Evolutionary conservation across 2,797 vertebrate genomes (phyloP).

Genomic region (Rachycentron canadum): DNA sequence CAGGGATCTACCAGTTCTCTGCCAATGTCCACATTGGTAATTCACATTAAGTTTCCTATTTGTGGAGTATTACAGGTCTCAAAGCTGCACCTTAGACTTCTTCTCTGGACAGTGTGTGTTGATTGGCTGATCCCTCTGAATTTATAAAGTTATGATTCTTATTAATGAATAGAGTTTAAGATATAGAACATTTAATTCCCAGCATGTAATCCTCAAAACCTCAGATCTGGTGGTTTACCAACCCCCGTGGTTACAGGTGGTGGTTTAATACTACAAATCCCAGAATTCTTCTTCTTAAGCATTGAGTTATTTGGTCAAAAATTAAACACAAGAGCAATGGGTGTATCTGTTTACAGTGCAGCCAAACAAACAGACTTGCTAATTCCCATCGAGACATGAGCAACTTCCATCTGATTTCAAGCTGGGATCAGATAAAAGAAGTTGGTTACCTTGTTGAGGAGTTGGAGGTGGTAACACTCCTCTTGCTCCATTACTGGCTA

Average conservation of each 20-base stretch:
- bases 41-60: slow-evolving; percentile 23
- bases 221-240: not conserved
- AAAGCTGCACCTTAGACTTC: slow-evolving; percentile 4
- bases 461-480: no score
- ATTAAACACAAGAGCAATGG: not conserved
- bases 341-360: not conserved
- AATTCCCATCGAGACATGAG: no score
- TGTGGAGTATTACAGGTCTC: slow-evolving; percentile 5
- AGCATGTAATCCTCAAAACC: not conserved
- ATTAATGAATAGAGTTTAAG: not conserved
- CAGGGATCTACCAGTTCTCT: slow-evolving; percentile 97
- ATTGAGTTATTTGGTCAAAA: not conserved
- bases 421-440: not conserved
- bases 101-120: not conserved
- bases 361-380: no score
- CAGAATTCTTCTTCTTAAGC: not conserved
- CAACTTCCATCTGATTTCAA: not conserved
- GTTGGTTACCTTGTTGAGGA: no score
- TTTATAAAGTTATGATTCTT: no score
- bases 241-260: no score
- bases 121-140: no score
- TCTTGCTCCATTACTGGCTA: no score
- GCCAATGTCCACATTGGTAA: slow-evolving; percentile 95
- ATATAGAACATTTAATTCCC: not conserved
- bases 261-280: not conserved